Conservation (phyloP, 2,797 vertebrate species). For the Sebastolobus altivelis region DNA sequence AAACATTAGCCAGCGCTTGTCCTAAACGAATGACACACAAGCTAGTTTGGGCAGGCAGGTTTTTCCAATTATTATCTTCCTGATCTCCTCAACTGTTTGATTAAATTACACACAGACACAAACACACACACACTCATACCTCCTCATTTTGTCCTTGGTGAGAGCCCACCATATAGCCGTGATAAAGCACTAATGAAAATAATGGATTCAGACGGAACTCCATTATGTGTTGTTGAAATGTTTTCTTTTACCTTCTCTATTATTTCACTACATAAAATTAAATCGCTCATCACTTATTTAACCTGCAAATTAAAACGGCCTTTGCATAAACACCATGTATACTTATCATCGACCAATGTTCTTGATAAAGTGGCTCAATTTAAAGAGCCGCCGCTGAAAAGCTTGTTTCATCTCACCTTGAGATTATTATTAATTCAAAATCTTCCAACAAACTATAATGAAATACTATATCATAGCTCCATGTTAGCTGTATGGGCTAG, state of each 20-base stretch:
- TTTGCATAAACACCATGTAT: not conserved
- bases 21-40: conserved; percentile 20
- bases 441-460: not conserved
- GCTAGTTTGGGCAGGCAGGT: conserved; percentile 18
- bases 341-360: not conserved
- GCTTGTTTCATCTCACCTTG: not conserved
- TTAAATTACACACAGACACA: conserved; percentile 6
- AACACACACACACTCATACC: not conserved
- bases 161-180: not conserved
- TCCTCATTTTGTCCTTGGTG: not conserved
- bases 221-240: conserved; percentile 6
- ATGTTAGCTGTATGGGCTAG: not conserved
- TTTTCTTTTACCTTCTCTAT: conserved; percentile 4
- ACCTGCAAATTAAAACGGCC: not conserved
- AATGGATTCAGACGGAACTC: conserved; percentile 22
- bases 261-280: not conserved
- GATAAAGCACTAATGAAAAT: conserved; percentile 35
- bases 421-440: not conserved
- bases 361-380: not conserved
- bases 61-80: conserved; percentile 25
- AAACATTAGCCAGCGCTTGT: conserved; percentile 20
- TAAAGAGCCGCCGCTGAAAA: not conserved
- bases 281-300: not conserved
- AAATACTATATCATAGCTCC: not conserved
- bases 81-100: conserved; percentile 19